Evolutionary conservation across 2,113 vertebrate genomes (phyloP).

Genomic region (Petroica traversi): DNA sequence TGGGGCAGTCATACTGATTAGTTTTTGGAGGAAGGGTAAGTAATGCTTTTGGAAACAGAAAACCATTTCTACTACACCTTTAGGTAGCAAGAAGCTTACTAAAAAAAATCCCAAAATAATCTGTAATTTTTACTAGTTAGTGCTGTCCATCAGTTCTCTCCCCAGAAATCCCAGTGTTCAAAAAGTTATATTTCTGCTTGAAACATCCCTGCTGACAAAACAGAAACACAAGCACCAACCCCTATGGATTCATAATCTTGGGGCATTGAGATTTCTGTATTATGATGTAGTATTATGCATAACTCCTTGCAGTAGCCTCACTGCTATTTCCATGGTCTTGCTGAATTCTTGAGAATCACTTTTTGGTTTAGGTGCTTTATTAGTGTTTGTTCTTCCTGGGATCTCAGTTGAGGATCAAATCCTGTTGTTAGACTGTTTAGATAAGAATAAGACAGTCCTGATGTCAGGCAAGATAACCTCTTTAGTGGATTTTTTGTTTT

Average conservation of each 20-base stretch:
- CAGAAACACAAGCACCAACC: not conserved
- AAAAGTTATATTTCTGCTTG: not conserved
- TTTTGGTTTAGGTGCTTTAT: not conserved
- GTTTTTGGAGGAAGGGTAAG: not conserved
- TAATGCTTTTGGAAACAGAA: not conserved
- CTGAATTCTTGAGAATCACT: not conserved
- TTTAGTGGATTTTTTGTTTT: not conserved
- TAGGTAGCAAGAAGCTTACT: not conserved
- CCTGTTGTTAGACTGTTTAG: not conserved
- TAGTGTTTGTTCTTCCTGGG: not conserved
- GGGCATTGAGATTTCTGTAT: not conserved
- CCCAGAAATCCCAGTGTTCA: not conserved
- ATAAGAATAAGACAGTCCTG: not conserved
- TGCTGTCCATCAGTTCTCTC: not conserved
- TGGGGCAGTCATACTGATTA: not conserved
- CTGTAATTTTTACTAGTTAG: not conserved
- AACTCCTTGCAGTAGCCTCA: not conserved
- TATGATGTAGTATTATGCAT: not conserved
- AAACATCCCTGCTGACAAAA: not conserved
- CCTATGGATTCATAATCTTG: not conserved
- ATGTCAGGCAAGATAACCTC: not conserved
- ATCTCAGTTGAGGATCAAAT: not conserved
- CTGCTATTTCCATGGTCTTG: not conserved
- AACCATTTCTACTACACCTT: not conserved
- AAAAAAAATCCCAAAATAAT: not conserved